phyloP scores from a whole-genome alignment of 2,797 vertebrate species.

The Pachyuromys duprasi region DNA sequence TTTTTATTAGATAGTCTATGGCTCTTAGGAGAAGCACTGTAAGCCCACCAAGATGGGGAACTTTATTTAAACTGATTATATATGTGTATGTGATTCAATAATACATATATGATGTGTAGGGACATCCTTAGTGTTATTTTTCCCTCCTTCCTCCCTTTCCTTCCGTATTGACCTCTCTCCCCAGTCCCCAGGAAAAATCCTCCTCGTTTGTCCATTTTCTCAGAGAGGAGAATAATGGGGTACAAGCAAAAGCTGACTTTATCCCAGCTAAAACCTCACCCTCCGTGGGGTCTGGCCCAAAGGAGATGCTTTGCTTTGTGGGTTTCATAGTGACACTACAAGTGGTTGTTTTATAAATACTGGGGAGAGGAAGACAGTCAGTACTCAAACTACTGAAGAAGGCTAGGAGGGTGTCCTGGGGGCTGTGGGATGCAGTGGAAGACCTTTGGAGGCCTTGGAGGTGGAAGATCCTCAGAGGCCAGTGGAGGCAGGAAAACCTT shows the following conservation, averaged over 20 bases:
- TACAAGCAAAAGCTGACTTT: background rate
- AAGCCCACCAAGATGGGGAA: too few relatives aligned
- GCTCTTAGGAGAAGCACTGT: background rate
- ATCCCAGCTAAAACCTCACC: background rate
- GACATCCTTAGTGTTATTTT: background rate
- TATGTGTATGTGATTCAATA: too few relatives aligned
- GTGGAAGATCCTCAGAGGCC: background rate
- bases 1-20: background rate
- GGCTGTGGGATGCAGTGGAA: background rate
- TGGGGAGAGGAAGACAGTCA: background rate
- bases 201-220: background rate
- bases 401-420: background rate
- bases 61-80: background rate
- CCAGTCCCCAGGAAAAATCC: too few relatives aligned
- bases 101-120: background rate
- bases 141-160: background rate
- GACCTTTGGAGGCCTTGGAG: background rate
- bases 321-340: background rate
- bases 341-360: background rate
- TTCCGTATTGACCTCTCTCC: background rate
- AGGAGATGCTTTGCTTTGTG: background rate
- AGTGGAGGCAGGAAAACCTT: background rate
- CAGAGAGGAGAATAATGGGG: background rate
- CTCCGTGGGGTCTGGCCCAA: fast-evolving
- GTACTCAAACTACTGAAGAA: background rate